Percentiles rank a stretch among this genome's conserved stretches.
These are phyloP conservation scores for Brachionichthys hirsutus DNA, from an alignment of 2,113 vertebrate species.

Conservation along the genomic window DNA sequence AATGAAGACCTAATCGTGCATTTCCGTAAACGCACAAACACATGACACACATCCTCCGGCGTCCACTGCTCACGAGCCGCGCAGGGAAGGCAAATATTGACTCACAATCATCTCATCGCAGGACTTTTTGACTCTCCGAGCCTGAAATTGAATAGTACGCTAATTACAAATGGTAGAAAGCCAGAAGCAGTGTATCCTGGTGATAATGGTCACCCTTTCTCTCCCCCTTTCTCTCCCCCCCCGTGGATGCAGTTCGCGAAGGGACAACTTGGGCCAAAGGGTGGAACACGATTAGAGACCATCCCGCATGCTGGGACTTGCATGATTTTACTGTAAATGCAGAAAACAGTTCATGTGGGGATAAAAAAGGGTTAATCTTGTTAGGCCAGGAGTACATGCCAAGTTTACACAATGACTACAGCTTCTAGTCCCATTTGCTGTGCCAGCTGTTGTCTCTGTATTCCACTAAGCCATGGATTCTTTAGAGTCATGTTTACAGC, in stretches of 20 bases:
- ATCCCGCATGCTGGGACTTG: conserved; percentile 43
- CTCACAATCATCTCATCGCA: conserved; percentile 58
- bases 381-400: conserved; percentile 59
- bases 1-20: conserved; percentile 47
- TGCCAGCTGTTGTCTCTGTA: conserved; percentile 61
- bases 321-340: conserved; percentile 39
- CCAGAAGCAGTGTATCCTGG: conserved; percentile 8
- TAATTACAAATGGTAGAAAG: conserved; percentile 26
- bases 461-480: conserved; percentile 52
- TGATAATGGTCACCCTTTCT: conserved; percentile 37
- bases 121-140: conserved; percentile 31
- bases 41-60: conserved; percentile 53
- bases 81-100: conserved; percentile 62
- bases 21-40: conserved; percentile 68
- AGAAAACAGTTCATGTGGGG: conserved; percentile 36
- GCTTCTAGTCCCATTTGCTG: conserved; percentile 44
- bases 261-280: conserved; percentile 15
- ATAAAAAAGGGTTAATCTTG: conserved; percentile 67
- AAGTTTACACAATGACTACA: conserved; percentile 60
- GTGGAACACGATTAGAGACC: conserved; percentile 49
- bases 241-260: conserved; percentile 11
- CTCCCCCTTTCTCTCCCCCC: not conserved
- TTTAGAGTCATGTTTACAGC: conserved; percentile 44
- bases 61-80: conserved; percentile 29
- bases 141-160: conserved; percentile 29